Conservation (phyloP, 2,888 invertebrate species). For the Geotrupes spiniger region DNA sequence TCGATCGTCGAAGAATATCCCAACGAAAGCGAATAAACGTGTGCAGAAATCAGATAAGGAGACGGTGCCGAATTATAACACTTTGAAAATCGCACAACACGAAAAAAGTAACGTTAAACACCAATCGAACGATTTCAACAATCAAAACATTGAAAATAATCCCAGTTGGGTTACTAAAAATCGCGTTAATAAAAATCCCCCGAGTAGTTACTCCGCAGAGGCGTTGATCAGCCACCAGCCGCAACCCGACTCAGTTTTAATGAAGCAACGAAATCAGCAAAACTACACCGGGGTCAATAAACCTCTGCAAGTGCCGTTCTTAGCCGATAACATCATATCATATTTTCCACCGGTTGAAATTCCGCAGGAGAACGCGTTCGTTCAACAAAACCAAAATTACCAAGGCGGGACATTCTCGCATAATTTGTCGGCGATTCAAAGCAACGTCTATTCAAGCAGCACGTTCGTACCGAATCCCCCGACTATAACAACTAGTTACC, state of each 20-base stretch:
- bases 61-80: slow-evolving; percentile 5
- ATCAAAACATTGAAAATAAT: slow-evolving; percentile 5
- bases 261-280: slow-evolving; percentile 15
- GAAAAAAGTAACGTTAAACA: slow-evolving; percentile 14
- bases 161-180: slow-evolving; percentile 7
- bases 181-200: slow-evolving; percentile 32
- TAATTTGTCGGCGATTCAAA: slow-evolving; percentile 39
- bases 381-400: slow-evolving; percentile 43
- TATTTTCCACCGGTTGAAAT: slow-evolving; percentile 47
- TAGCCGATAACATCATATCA: slow-evolving; percentile 44
- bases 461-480: slow-evolving; percentile 39
- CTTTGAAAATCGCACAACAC: slow-evolving; percentile 5
- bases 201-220: slow-evolving; percentile 49
- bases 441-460: slow-evolving; percentile 38
- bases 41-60: slow-evolving; percentile 1
- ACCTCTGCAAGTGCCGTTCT: slow-evolving; percentile 39
- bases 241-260: slow-evolving; percentile 17
- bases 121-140: slow-evolving; percentile 8
- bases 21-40: slow-evolving; percentile 20
- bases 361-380: slow-evolving; percentile 42
- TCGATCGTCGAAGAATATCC: slow-evolving; percentile 26
- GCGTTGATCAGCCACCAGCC: slow-evolving; percentile 46
- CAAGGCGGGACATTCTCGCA: slow-evolving; percentile 37
- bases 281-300: slow-evolving; percentile 25
- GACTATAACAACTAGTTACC: slow-evolving; percentile 39